Percentiles rank a stretch among this genome's conserved stretches.
Conservation (phyloP, 2,113 vertebrate species). For the Accipiter virgatus region DNA sequence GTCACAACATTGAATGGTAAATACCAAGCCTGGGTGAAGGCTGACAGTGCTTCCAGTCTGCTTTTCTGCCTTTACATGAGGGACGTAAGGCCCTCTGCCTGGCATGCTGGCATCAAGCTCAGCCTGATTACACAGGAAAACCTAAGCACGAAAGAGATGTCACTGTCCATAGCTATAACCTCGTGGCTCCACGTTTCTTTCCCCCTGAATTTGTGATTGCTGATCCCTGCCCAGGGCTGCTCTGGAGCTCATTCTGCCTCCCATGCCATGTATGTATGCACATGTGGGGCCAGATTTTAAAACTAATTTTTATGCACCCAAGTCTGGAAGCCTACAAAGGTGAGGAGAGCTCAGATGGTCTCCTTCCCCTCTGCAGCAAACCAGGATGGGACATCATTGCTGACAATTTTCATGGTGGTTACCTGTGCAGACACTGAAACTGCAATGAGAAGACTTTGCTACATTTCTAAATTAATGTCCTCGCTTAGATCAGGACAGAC, state of each 20-base stretch:
- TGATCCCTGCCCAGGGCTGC: background rate
- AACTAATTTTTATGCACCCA: background rate
- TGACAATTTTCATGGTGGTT: background rate
- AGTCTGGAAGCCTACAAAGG: background rate
- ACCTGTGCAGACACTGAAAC: background rate
- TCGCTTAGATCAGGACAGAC: background rate
- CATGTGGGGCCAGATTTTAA: background rate
- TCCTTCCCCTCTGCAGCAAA: rapidly evolving
- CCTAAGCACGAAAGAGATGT: background rate
- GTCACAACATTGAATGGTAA: background rate
- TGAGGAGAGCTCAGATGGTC: background rate
- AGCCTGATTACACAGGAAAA: background rate
- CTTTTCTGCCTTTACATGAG: background rate
- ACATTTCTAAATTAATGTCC: background rate
- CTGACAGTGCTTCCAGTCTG: background rate
- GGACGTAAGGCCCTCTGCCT: background rate
- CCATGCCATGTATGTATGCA: rapidly evolving
- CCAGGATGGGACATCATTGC: rapidly evolving
- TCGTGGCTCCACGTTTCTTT: rapidly evolving
- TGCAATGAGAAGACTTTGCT: background rate
- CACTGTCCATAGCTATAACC: background rate
- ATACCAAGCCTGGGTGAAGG: background rate
- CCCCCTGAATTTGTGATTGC: background rate
- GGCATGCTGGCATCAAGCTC: background rate
- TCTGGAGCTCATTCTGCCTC: background rate